Evolutionary conservation across 1,140 invertebrate genomes (phyloP).

Genomic region (Trichoplusia ni): DNA sequence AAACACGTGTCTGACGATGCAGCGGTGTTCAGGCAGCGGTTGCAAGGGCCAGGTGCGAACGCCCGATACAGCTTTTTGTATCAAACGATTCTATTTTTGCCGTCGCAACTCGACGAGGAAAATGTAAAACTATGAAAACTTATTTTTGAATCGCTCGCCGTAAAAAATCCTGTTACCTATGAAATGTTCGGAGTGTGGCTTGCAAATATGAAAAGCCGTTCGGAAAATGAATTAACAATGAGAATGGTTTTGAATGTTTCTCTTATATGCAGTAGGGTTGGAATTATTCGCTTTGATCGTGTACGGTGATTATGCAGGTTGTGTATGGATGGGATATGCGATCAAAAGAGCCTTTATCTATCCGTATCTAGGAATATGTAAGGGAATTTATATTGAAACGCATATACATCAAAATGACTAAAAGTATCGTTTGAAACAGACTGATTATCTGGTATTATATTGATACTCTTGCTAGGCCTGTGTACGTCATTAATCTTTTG

Average conservation of each 20-base stretch:
- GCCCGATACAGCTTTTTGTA: constrained; percentile 43
- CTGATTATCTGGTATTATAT: too few species aligned
- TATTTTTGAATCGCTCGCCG: constrained; percentile 23
- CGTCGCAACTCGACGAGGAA: constrained; percentile 30
- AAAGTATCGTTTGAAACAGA: too few species aligned
- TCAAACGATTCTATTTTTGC: constrained; percentile 37
- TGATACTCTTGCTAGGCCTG: too few species aligned
- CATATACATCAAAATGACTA: too few species aligned
- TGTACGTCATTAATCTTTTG: too few species aligned
- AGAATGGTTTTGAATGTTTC: not conserved
- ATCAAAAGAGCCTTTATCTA: not conserved
- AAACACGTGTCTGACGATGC: not conserved
- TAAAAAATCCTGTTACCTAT: constrained; percentile 21
- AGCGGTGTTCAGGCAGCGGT: constrained; percentile 6
- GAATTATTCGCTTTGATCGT: not conserved
- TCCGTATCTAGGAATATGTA: not conserved
- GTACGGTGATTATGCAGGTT: not conserved
- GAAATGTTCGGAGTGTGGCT: constrained; percentile 5
- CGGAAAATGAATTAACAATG: constrained; percentile 15
- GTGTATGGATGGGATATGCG: not conserved
- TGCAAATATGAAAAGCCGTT: constrained; percentile 15
- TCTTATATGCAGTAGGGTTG: not conserved
- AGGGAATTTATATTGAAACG: too few species aligned
- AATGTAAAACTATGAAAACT: constrained; percentile 34
- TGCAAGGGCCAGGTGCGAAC: constrained; percentile 37